Conservation (phyloP, 2,113 vertebrate genomes). For the Saguinus imperator region DNA sequence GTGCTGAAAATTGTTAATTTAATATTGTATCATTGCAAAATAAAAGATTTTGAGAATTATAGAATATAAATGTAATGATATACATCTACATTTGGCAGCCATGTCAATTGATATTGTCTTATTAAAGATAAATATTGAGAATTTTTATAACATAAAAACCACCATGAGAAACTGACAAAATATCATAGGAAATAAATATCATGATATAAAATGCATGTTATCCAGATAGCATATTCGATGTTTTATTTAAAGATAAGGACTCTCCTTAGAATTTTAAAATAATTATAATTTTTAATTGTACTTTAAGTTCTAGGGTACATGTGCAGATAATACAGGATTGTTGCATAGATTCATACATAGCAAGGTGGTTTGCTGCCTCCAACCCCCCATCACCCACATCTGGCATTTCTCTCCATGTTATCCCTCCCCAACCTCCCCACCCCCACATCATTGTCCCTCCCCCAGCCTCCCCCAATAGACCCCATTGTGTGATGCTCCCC, state of each 20-base stretch:
- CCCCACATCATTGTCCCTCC: too few species aligned
- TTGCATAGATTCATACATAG: too few species aligned
- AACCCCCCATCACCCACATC: too few species aligned
- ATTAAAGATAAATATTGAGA: neutral
- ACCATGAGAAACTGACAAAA: neutral
- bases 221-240: neutral
- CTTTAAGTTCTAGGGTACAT: too few species aligned
- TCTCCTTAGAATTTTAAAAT: neutral
- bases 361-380: too few species aligned
- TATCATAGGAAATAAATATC: neutral
- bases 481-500: too few species aligned
- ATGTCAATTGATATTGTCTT: neutral
- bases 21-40: constrained; percentile 36
- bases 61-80: neutral
- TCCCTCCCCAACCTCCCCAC: too few species aligned
- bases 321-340: too few species aligned
- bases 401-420: too few species aligned
- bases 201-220: neutral
- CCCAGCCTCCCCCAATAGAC: too few species aligned
- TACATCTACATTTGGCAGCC: neutral
- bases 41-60: neutral
- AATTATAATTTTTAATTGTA: neutral
- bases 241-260: neutral
- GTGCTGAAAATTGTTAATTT: constrained; percentile 6
- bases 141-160: neutral